Evolutionary conservation across 2,797 vertebrate genomes (phyloP).

Genomic region (Chaenodraco wilsoni): DNA sequence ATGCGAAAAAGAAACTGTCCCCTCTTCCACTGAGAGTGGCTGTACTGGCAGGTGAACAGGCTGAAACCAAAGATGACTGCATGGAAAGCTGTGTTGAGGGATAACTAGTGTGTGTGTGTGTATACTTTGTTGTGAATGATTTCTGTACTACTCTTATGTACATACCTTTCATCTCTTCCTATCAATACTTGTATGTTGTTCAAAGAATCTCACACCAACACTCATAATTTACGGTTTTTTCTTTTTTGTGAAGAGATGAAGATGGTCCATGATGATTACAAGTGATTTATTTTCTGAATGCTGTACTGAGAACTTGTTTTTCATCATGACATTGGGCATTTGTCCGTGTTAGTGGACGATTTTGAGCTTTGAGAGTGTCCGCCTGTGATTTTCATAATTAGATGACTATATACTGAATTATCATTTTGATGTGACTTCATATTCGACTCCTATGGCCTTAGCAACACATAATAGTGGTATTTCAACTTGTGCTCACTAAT

Average conservation of each 20-base stretch:
- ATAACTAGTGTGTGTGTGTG: not conserved
- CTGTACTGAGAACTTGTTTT: not conserved
- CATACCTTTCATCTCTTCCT: not conserved
- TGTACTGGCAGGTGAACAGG: conserved; percentile 9
- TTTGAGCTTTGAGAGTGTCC: conserved; percentile 9
- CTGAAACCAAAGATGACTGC: conserved; percentile 65
- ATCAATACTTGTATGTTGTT: not conserved
- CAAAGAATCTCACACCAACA: conserved; percentile 3
- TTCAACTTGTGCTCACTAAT: conserved; percentile 21
- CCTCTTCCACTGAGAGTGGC: conserved; percentile 8
- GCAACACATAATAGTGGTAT: conserved; percentile 29
- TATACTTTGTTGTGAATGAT: not conserved
- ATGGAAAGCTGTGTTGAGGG: conserved; percentile 24
- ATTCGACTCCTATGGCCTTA: conserved; percentile 50
- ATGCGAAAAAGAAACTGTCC: not conserved
- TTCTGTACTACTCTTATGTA: not conserved
- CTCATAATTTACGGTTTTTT: not conserved
- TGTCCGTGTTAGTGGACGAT: not conserved
- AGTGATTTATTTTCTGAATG: not conserved
- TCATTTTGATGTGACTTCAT: conserved; percentile 33
- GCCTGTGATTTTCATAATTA: conserved; percentile 31
- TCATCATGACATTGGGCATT: conserved; percentile 1
- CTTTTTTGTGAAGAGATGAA: not conserved
- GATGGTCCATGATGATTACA: not conserved
- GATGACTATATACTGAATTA: conserved; percentile 11